Percentiles rank a stretch among this genome's conserved stretches.
phyloP scores from a whole-genome alignment of 2,113 vertebrate species.

The Cairina moschata region DNA sequence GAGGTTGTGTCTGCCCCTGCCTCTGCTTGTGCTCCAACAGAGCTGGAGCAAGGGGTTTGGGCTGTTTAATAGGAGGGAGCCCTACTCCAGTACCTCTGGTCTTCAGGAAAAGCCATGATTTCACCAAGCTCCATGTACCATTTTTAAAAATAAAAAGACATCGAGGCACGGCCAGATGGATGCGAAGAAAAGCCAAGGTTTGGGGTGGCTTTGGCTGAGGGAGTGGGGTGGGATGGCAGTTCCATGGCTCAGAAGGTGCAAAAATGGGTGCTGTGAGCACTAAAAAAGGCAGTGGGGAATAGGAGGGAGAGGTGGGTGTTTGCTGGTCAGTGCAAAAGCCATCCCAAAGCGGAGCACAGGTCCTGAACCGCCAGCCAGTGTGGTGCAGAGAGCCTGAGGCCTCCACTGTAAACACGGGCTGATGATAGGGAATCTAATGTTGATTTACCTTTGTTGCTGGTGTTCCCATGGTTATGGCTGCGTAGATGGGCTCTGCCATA shows the following conservation, averaged over 20 bases:
- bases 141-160: neutral
- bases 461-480: conserved; percentile 57
- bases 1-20: accelerated
- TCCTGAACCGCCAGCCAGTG: neutral
- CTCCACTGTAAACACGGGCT: neutral
- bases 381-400: neutral
- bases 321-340: neutral
- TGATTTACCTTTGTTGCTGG: conserved; percentile 51
- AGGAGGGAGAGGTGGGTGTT: neutral
- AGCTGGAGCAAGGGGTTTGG: neutral
- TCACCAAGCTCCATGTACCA: neutral
- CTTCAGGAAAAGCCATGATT: neutral
- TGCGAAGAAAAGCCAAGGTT: neutral
- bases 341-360: neutral
- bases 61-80: accelerated
- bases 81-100: neutral
- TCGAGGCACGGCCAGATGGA: neutral
- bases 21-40: neutral
- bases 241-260: neutral
- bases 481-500: neutral
- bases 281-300: neutral
- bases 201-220: neutral
- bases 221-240: neutral
- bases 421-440: neutral
- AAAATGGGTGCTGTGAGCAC: neutral